Evolutionary conservation across 1,140 invertebrate genomes (phyloP).

Genomic region (Drosophila serrata): DNA sequence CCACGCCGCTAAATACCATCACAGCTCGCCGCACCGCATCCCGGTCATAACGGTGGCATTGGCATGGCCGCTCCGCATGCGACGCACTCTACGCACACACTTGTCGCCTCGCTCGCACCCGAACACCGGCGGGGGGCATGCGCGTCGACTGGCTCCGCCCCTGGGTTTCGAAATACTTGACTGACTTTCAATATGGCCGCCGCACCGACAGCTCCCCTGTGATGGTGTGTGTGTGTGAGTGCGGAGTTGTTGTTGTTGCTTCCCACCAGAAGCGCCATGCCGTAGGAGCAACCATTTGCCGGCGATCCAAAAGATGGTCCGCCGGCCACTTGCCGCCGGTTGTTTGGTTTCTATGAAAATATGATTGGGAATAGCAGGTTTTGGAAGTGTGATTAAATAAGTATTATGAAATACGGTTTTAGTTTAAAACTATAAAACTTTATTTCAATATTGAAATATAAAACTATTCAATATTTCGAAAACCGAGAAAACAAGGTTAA

Average conservation of each 20-base stretch:
- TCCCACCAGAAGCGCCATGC: conserved; percentile 41
- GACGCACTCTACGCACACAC: conserved; percentile 29
- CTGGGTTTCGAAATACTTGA: conserved; percentile 83
- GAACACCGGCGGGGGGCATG: conserved; percentile 60
- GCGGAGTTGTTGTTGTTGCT: conserved; percentile 33
- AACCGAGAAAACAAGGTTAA: no score
- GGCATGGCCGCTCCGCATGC: conserved; percentile 38
- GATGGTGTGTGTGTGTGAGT: conserved; percentile 28
- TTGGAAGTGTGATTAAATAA: neutral
- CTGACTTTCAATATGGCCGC: conserved; percentile 85
- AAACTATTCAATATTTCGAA: no score
- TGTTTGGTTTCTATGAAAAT: neutral
- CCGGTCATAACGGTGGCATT: conserved; percentile 31
- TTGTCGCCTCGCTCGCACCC: conserved; percentile 65
- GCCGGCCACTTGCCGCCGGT: conserved; percentile 46
- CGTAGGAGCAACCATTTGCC: conserved; percentile 50
- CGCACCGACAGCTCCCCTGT: conserved; percentile 27
- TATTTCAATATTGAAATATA: no score
- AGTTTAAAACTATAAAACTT: neutral
- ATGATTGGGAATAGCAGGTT: neutral
- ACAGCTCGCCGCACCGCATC: neutral
- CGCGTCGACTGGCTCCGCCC: conserved; percentile 68
- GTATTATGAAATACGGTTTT: neutral
- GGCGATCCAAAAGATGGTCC: conserved; percentile 19
- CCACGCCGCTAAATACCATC: conserved; percentile 9